Evolutionary conservation across 2,888 invertebrate genomes (phyloP), one percentile per base, ranked within the genome.

Genomic region (Lochmaea capreae): DNA sequence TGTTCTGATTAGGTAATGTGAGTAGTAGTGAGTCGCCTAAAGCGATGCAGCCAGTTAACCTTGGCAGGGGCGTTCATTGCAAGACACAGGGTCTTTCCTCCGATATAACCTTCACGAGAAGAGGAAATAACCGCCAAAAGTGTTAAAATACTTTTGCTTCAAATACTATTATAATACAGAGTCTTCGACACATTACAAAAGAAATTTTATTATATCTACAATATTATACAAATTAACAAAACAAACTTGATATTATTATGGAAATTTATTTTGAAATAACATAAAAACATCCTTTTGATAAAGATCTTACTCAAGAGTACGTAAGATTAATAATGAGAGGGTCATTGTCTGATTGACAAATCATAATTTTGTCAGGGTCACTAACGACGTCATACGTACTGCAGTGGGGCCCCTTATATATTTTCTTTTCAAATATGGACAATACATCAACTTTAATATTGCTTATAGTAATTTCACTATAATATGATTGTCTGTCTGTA

Each of bases 261-360:
- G 54, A 57, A 57, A 57, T 57, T 8, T 57, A 14, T 12, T 10
- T 26, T 33, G 26, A 59, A 16, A 26, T 26, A 8, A 11, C 16
- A 22, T 59, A 43, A 62, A 42, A 63, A 63, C 43, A 42, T 63
- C 11, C n/a, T n/a, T 26, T 39, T 16, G 62, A 63, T 43, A 63
- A 63, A 63, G 11, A 63, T 63, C 43, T 42, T 18, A 18, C 39
- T 39, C 62, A 43, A 63, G 26, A 39, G 10, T n/a, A 61, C 8
- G 39, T n/a, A 81, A 79, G 81, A 61, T 61, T 61, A 61, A 61
- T 83, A 85, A 84, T 84, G 85, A 84, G 83, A 85, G 85, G 86
- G 85, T 86, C 86, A 86, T 84, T 84, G 86, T 81, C 86, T 86
- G 85, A 85, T 85, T 86, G 86, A 86, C 84, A 86, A 86, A 85